Percentiles rank a stretch among this genome's conserved stretches.
Conservation (phyloP, 2,888 invertebrate genomes). For the Xestia c-nigrum region DNA sequence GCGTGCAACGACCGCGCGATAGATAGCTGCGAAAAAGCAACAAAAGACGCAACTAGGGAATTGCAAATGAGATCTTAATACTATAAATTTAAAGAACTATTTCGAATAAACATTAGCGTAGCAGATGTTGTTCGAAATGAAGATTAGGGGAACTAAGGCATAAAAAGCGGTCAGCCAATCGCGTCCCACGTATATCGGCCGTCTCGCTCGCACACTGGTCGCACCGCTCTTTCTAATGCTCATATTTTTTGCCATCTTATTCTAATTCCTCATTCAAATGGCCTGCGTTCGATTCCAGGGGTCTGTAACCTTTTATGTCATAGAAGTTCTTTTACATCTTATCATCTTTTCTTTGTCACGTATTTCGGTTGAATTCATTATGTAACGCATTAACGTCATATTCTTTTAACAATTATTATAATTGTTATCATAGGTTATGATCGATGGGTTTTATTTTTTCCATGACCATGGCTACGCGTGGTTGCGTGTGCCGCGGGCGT, state of each 20-base stretch:
- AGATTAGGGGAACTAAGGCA: conserved; percentile 90
- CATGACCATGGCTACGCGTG: conserved; percentile 74
- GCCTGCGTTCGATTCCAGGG: conserved; percentile 84
- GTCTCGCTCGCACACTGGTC: conserved; percentile 79
- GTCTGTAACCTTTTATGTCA: conserved; percentile 82
- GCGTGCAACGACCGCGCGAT: conserved; percentile 84
- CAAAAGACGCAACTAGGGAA: conserved; percentile 74
- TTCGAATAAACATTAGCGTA: conserved; percentile 86
- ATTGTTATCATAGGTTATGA: conserved; percentile 80
- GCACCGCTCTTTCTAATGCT: conserved; percentile 87
- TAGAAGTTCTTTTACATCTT: conserved; percentile 47
- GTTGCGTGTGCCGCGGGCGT: conserved; percentile 75
- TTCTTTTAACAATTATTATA: conserved; percentile 70
- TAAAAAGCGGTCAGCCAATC: conserved; percentile 90
- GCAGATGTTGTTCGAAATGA: conserved; percentile 89
- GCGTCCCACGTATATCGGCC: conserved; percentile 73
- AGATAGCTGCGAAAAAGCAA: conserved; percentile 79
- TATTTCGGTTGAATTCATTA: conserved; percentile 64
- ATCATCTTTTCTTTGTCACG: conserved; percentile 55
- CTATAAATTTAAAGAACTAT: conserved; percentile 87
- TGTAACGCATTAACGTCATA: conserved; percentile 47
- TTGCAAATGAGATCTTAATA: conserved; percentile 85
- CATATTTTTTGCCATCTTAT: conserved; percentile 89
- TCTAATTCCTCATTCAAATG: conserved; percentile 90
- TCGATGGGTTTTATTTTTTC: conserved; percentile 80